Evolutionary conservation across 2,888 invertebrate species (phyloP).

Genomic region (Andrena camellia): DNA sequence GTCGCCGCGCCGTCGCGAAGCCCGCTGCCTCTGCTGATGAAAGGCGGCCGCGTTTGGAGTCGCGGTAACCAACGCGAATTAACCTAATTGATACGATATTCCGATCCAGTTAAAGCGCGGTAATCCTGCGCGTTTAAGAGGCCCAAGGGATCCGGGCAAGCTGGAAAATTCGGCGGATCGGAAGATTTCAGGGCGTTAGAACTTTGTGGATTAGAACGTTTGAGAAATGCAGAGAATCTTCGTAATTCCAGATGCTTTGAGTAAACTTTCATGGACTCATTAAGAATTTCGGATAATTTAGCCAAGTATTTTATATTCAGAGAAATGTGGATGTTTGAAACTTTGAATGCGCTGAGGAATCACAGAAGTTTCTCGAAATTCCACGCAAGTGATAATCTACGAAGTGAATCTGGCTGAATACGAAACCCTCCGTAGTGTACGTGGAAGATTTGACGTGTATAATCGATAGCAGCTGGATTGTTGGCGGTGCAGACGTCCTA

Average conservation of each 20-base stretch:
- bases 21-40: no score
- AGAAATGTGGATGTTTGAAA: neutral
- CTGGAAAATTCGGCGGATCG: neutral
- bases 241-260: neutral
- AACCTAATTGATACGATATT: constrained; percentile 30
- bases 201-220: neutral
- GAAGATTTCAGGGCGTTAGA: neutral
- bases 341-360: neutral
- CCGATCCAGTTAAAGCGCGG: neutral
- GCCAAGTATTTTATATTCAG: neutral
- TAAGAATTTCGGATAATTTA: neutral
- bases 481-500: constrained; percentile 69
- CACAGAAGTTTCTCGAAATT: no score
- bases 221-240: neutral
- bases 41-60: constrained; percentile 2
- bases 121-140: neutral
- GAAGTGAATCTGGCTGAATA: neutral
- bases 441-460: constrained; percentile 19
- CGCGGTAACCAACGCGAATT: neutral
- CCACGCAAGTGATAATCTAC: neutral
- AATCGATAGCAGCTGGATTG: constrained; percentile 39
- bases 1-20: neutral
- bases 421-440: neutral
- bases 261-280: neutral
- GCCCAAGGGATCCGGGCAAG: neutral